Percentiles rank a stretch among this genome's conserved stretches.
phyloP scores from a whole-genome alignment of 2,113 vertebrate genomes.

The Ardeotis arabs region DNA sequence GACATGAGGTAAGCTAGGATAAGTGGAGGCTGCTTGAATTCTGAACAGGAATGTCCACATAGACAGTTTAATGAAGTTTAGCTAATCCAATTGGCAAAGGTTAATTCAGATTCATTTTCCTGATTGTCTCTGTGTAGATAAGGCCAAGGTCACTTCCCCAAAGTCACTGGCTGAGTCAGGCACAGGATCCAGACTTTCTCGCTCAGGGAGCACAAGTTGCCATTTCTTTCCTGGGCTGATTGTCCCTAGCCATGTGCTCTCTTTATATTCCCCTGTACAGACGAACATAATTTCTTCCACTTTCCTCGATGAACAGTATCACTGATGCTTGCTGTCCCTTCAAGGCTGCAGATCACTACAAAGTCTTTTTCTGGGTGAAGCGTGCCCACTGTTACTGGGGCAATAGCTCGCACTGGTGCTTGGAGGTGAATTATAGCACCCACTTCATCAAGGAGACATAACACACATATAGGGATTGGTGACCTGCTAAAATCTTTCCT shows the following conservation, averaged over 20 bases:
- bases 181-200: neutral
- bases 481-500: neutral
- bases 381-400: neutral
- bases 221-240: neutral
- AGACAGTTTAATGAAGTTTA: slow-evolving; percentile 60
- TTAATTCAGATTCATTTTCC: slow-evolving; percentile 60
- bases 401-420: neutral
- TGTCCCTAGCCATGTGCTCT: neutral
- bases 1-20: neutral
- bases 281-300: neutral
- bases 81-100: slow-evolving; percentile 61
- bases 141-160: slow-evolving; percentile 34
- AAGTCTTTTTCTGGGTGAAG: neutral
- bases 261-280: neutral
- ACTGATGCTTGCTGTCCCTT: neutral
- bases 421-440: neutral
- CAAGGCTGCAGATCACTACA: neutral
- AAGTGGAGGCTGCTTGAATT: slow-evolving; percentile 29
- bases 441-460: neutral
- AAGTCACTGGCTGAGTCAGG: neutral
- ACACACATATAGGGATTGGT: fast-evolving
- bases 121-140: slow-evolving; percentile 49
- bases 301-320: neutral
- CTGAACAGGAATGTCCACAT: slow-evolving; percentile 51
- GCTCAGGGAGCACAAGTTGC: neutral